Conservation (phyloP, 2,113 vertebrate genomes). For the Tachuris rubrigastra region DNA sequence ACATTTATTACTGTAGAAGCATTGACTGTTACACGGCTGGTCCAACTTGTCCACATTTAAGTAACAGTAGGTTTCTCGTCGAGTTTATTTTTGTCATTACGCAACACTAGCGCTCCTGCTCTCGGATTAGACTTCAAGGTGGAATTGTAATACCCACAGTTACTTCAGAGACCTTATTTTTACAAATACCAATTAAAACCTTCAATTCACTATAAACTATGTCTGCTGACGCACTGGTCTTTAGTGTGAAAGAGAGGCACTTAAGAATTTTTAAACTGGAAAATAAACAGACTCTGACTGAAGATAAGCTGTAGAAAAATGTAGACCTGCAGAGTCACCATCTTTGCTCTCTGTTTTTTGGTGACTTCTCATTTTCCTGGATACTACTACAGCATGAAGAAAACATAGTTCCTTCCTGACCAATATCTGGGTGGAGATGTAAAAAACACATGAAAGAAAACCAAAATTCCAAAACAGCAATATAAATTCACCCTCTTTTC, state of each 20-base stretch:
- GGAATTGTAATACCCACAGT: conserved; percentile 26
- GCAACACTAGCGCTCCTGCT: conserved; percentile 50
- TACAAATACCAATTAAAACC: conserved; percentile 39
- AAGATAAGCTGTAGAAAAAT: not conserved
- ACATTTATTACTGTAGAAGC: conserved; percentile 76
- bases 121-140: conserved; percentile 9
- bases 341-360: not conserved
- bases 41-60: conserved; percentile 73
- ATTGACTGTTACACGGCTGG: conserved; percentile 73
- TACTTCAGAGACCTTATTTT: conserved; percentile 56
- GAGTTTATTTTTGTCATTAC: conserved; percentile 65
- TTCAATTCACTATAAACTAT: not conserved
- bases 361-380: not conserved
- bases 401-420: not conserved
- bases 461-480: not conserved
- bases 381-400: not conserved
- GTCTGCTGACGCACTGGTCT: not conserved
- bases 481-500: not conserved
- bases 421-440: not conserved
- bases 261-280: conserved; percentile 12
- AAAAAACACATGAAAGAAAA: not conserved
- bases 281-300: not conserved
- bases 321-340: not conserved
- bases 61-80: conserved; percentile 62
- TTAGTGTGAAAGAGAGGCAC: not conserved